Conservation (phyloP, 2,888 invertebrate species). For the Cryptocephalus moraei region DNA sequence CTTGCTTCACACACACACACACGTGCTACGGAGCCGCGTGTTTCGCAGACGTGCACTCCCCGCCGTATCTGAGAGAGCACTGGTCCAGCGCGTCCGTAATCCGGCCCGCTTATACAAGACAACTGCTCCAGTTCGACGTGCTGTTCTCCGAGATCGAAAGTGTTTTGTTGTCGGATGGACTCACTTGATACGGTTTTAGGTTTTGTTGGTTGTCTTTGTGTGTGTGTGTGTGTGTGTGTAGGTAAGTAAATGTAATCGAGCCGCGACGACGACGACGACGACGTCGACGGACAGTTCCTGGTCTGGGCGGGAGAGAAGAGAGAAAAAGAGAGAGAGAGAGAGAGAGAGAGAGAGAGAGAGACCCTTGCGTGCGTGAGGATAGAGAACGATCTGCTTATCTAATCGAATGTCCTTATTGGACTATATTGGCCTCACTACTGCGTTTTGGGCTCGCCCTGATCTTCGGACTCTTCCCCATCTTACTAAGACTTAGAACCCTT, state of each 20-base stretch:
- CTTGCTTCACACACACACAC: slow-evolving; percentile 8
- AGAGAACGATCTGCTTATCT: no score
- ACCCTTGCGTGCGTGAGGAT: background rate
- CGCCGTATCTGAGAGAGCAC: slow-evolving; percentile 30
- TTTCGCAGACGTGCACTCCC: slow-evolving; percentile 25
- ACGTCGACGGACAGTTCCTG: slow-evolving; percentile 29
- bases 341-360: no score
- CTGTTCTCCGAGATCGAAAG: slow-evolving; percentile 32
- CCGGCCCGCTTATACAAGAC: slow-evolving; percentile 32
- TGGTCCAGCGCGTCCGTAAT: slow-evolving; percentile 29
- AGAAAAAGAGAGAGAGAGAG: no score
- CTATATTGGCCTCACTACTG: no score
- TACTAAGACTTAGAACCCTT: no score
- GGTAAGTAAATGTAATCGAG: slow-evolving; percentile 20
- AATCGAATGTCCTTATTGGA: no score
- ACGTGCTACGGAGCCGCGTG: slow-evolving; percentile 20
- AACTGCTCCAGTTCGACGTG: slow-evolving; percentile 33
- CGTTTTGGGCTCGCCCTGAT: no score
- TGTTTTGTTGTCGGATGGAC: slow-evolving; percentile 32
- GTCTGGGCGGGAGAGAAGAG: slow-evolving; percentile 18
- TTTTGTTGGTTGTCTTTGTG: slow-evolving; percentile 26
- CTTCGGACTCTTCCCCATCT: no score
- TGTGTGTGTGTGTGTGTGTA: no score
- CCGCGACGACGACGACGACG: slow-evolving; percentile 21
- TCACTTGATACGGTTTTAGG: slow-evolving; percentile 32